Evolutionary conservation across 1,140 invertebrate species (phyloP).

Genomic region (Sycophaga agraensis): DNA sequence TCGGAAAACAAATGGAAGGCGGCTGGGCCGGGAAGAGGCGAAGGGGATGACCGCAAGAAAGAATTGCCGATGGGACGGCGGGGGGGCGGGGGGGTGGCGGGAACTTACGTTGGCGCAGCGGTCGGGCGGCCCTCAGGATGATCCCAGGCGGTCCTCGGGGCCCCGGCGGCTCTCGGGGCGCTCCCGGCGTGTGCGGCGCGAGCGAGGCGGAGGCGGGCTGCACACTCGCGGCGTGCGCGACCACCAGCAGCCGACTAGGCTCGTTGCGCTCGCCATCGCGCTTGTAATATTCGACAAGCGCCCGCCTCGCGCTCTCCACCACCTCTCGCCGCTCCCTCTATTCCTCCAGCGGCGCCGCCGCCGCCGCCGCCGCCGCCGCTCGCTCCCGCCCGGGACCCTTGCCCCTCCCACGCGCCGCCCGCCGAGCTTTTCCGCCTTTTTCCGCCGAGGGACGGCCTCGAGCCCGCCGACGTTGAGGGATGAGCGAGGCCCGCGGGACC

Average conservation of each 20-base stretch:
- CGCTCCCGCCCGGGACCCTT: constrained; percentile 3
- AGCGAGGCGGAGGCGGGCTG: constrained; percentile 34
- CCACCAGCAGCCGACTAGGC: constrained; percentile 54
- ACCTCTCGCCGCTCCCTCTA: constrained; percentile 32
- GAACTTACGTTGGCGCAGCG: too few relatives aligned
- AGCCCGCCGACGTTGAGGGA: too few relatives aligned
- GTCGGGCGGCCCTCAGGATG: neutral
- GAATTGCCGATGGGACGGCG: too few relatives aligned
- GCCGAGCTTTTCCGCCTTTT: too few relatives aligned
- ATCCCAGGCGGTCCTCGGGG: neutral
- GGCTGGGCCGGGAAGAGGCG: too few relatives aligned
- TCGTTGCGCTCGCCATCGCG: constrained; percentile 52
- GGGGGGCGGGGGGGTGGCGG: too few relatives aligned
- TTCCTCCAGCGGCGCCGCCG: too few relatives aligned
- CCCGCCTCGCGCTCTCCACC: constrained; percentile 42
- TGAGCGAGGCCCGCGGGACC: too few relatives aligned
- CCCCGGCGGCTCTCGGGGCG: neutral
- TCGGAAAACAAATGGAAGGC: too few relatives aligned
- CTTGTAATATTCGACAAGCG: constrained; percentile 52
- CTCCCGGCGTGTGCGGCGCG: constrained; percentile 13
- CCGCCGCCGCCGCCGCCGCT: neutral
- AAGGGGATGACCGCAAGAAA: too few relatives aligned
- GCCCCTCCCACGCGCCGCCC: neutral
- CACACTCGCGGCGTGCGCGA: constrained; percentile 44
- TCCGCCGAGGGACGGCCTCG: too few relatives aligned